Conservation (phyloP, 2,888 invertebrate genomes). For the Stenichneumon culpator region DNA sequence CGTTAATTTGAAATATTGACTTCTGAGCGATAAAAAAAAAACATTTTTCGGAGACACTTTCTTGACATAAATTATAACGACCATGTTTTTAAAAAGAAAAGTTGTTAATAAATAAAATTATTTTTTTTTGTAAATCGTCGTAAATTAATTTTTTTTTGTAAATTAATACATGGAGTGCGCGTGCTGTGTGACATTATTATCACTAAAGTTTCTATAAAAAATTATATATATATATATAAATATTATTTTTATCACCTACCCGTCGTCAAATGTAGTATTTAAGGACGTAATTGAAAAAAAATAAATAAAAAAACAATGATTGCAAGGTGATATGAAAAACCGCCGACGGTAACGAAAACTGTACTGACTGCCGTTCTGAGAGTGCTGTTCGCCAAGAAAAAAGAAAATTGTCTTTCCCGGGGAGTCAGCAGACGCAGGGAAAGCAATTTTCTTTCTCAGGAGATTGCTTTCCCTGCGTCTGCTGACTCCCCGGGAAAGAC, state of each 20-base stretch:
- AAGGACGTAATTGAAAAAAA: not conserved
- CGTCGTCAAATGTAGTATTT: not conserved
- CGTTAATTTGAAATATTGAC: not conserved
- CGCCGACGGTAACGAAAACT: not conserved
- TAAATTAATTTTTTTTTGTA: not conserved
- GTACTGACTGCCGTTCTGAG: no score
- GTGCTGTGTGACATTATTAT: not conserved
- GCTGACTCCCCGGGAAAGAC: no score
- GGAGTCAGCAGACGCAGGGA: no score
- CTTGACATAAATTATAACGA: no score
- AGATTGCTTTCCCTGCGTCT: no score
- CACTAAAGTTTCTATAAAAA: no score
- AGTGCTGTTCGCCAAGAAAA: no score
- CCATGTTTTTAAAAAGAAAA: not conserved
- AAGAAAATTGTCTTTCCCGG: no score
- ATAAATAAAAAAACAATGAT: not conserved
- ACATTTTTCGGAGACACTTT: no score
- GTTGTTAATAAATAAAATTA: not conserved
- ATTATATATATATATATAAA: no score
- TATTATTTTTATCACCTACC: not conserved
- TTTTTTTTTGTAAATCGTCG: not conserved
- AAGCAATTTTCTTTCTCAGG: no score
- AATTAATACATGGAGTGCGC: not conserved
- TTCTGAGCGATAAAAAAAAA: not conserved
- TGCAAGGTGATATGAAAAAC: no score